Base-by-base conservation (phyloP, 2,888 invertebrate genomes). In the Netelia inedita region DNA sequence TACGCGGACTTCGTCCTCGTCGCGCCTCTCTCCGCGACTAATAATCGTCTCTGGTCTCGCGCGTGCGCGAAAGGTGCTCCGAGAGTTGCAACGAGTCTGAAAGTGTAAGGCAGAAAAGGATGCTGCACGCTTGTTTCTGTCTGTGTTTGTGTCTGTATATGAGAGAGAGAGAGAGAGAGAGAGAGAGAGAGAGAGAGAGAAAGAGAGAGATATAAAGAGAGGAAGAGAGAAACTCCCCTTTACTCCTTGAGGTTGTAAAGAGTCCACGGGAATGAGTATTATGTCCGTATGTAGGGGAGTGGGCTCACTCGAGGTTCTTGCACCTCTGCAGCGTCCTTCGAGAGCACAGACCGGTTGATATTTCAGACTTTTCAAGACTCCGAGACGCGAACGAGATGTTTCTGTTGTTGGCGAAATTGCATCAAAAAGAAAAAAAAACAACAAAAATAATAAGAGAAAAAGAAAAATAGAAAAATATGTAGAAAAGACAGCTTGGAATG, bases 51-150 rank as follows among this genome's bases (percentile, higher is more conserved):
- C 68, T 55, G 79, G 65, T 73, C 63, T 75, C 78, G 76, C 83
- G 87, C 87, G 87, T 87, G 85, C 87, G 83, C 81, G 61, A 87
- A 87, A 72, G 82, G 82, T 79, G 57, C 61, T 16, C 19, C 71
- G 79, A 46, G 23, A 71, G 35, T 71, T 73, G 69, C 83, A 28
- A 65, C 79, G 72, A 41, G 35, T 53, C 68, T 14, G 43, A 41
- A 63, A 53, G 68, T 28, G 46, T 35, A 35, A 28, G 19, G 35
- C 19, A 57, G 65, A 53, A 66, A n/a, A 76, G 57, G 50, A 66
- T 57, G 43, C 59, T 21, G 19, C 46, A 46, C 14, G 14, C 14
- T 14, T 6, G 14, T 46, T 14, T 46, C 2, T 14, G 14, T 46
- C 11, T 46, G 14, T 46, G 14, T 14, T 0, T 14, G 46, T 14